phyloP scores from a whole-genome alignment of 2,888 invertebrate genomes.

The Lacanobia wlatinum region DNA sequence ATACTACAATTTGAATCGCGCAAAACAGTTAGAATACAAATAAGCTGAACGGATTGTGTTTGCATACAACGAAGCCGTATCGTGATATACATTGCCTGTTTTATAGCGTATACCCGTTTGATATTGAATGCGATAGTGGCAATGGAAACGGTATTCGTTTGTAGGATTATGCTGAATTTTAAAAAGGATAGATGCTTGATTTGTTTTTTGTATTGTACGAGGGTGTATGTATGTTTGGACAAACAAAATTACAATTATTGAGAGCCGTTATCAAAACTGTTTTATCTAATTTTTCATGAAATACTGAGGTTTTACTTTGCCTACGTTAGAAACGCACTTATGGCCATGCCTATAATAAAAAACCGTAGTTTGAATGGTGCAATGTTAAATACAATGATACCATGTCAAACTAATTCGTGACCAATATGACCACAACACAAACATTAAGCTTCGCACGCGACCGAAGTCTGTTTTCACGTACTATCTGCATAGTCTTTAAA shows the following conservation, averaged over 20 bases:
- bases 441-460: too few species aligned
- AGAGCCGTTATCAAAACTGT: too few species aligned
- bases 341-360: too few species aligned
- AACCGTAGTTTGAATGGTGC: too few species aligned
- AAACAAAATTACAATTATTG: not conserved
- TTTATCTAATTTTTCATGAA: too few species aligned
- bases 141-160: slow-evolving; percentile 42
- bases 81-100: slow-evolving; percentile 47
- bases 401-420: too few species aligned
- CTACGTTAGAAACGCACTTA: too few species aligned
- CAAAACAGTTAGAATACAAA: slow-evolving; percentile 61
- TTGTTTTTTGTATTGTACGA: slow-evolving; percentile 9
- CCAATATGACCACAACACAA: too few species aligned
- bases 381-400: too few species aligned
- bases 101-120: slow-evolving; percentile 35
- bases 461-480: too few species aligned
- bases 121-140: slow-evolving; percentile 54
- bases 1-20: slow-evolving; percentile 59
- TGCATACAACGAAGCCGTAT: slow-evolving; percentile 39
- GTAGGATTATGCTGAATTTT: slow-evolving; percentile 25
- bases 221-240: not conserved
- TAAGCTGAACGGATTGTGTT: slow-evolving; percentile 55
- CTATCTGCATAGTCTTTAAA: too few species aligned
- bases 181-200: not conserved
- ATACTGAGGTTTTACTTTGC: too few species aligned